Evolutionary conservation across 23 tunicate genomes (phyloP).

Genomic region (Aplidium turbinatum): DNA sequence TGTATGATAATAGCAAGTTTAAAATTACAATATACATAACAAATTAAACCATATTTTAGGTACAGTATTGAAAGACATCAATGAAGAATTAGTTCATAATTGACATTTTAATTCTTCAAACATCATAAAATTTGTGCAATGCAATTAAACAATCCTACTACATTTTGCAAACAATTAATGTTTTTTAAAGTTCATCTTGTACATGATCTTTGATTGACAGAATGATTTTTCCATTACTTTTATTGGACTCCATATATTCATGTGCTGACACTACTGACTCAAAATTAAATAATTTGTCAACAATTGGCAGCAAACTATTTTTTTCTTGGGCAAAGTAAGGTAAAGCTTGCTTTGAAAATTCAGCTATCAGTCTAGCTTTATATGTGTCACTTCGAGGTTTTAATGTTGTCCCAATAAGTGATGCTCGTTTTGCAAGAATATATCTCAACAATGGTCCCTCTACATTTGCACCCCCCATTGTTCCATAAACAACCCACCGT

Average conservation of each 20-base stretch:
- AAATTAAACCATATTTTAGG: too few relatives aligned
- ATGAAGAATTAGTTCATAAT: too few relatives aligned
- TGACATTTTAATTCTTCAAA: too few relatives aligned
- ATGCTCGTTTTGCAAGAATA: constrained; percentile 66
- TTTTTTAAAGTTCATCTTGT: too few relatives aligned
- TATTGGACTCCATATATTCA: constrained; percentile 69
- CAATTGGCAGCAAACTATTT: constrained; percentile 38
- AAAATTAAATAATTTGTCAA: constrained; percentile 66
- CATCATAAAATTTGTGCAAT: too few relatives aligned
- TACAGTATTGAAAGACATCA: too few relatives aligned
- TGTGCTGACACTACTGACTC: constrained; percentile 77
- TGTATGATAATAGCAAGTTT: too few relatives aligned
- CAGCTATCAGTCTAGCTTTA: constrained; percentile 68
- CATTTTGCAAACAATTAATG: too few relatives aligned
- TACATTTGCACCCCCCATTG: constrained; percentile 81
- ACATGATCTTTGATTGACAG: constrained; percentile 17
- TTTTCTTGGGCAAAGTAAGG: constrained; percentile 49
- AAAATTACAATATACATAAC: too few relatives aligned
- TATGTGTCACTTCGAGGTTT: constrained; percentile 76
- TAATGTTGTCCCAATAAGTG: constrained; percentile 73
- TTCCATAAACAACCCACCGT: constrained; percentile 88
- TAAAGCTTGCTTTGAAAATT: constrained; percentile 63
- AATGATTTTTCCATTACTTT: constrained; percentile 89
- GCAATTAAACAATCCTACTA: too few relatives aligned
- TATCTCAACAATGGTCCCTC: constrained; percentile 63